Conservation (phyloP, 2,113 vertebrate genomes). For the Manacus vitellinus region DNA sequence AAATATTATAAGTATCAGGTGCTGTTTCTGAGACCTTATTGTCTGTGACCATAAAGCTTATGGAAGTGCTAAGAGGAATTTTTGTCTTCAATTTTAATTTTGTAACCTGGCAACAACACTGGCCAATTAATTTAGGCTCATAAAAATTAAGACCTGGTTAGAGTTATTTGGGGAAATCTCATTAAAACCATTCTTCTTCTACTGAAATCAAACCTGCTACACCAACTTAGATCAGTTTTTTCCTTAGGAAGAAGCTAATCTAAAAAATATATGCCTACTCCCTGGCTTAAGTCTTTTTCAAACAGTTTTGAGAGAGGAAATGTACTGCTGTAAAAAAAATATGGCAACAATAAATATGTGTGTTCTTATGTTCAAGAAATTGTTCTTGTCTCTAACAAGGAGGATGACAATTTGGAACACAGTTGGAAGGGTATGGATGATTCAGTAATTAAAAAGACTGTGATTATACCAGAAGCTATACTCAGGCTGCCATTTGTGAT, state of each 20-base stretch:
- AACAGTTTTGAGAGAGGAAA: not conserved
- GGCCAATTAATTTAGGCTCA: slow-evolving; percentile 16
- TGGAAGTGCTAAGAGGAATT: not conserved
- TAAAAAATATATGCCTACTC: not conserved
- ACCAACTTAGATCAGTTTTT: not conserved
- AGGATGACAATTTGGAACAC: slow-evolving; percentile 2
- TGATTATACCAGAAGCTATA: slow-evolving; percentile 9
- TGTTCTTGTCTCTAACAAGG: not conserved
- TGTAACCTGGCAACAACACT: not conserved
- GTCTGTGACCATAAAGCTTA: not conserved
- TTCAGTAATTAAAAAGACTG: slow-evolving; percentile 30
- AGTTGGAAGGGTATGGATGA: not conserved
- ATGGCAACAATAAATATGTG: not conserved
- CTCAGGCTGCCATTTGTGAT: not conserved
- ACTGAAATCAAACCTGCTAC: not conserved
- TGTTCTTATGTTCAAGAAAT: not conserved
- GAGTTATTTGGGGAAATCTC: slow-evolving; percentile 6
- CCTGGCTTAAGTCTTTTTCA: not conserved
- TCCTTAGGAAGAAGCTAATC: not conserved
- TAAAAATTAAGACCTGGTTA: slow-evolving; percentile 38
- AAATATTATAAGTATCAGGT: not conserved
- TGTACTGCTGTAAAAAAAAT: not conserved
- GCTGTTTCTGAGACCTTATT: not conserved
- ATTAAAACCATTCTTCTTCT: not conserved
- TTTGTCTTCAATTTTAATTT: slow-evolving; percentile 34